Base-by-base conservation (phyloP, 1,140 invertebrate genomes). In the Diplogasteroides magnus region DNA sequence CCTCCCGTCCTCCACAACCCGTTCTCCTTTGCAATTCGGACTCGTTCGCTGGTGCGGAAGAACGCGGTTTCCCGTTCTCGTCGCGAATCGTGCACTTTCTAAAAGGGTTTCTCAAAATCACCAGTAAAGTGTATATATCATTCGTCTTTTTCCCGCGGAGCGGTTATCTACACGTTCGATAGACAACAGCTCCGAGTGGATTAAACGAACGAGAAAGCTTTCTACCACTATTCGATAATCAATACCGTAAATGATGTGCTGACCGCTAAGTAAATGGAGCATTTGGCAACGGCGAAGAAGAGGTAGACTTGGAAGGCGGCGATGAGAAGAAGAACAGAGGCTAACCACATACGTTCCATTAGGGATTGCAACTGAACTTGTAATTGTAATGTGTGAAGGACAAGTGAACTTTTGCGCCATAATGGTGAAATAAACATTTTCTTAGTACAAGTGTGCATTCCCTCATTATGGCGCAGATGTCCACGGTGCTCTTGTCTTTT, bases 281-380 rank as follows among this genome's bases (percentile, higher is more conserved):
- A 80, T 62, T 78, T 74, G 31, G 81, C 59, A 19, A 80, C 78
- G 6, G 77, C 75, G n/a, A 76, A 61, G 68, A 80, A 80, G 25
- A 81, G 66, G 68, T 81, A 80, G 68, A 67, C 76, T 73, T 80
- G 78, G 62, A 80, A 78, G 28, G 68, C 65, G n/a, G 79, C 77
- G 56, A 81, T 68, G 28, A 81, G 61, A 27, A 80, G 67, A 23
- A 80, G 25, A 15, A 80, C 67, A 48, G 77, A 63, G 14, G 78
- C 77, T 29, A 80, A 64, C 78, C 78, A 80, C 77, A 80, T 78
- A 32, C 78, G 26, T 61, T 80, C 78, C n/a, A 80, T 69, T 14
- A 80, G 68, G 23, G 80, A 71, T 70, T 78, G 71, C 3, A 82
- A 15, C 77, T 78, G 60, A 65, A 77, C 37, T 59, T 28, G 19